Base-by-base conservation (phyloP, 2,888 invertebrate genomes). In the Agelastica alni region DNA sequence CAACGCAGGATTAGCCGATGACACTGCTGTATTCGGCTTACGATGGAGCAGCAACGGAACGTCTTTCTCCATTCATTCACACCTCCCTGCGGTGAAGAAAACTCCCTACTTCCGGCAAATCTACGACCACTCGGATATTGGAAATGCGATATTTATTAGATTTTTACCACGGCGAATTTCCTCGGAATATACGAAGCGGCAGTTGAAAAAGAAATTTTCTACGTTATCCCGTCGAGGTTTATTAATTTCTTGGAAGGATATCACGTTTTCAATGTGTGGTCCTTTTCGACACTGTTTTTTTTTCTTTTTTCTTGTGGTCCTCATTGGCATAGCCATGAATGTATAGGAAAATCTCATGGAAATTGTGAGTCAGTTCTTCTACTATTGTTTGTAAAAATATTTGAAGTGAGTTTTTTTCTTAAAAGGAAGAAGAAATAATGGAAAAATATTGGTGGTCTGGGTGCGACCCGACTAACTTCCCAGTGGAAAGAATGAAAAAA, bases 81-180 rank as follows among this genome's bases (percentile, higher is more conserved):
- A 61, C 59, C 60, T 56, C 60, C 60, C 62, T 52, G 59, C 57
- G 61, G 61, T 59, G 56, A 43, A 36, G 34, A 22, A 45, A 45
- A 14, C 45, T 18, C 45, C 45, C 45, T 22, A 65, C 64, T 66
- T 69, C 69, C 69, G 69, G 66, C 61, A 63, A 66, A 67, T 62
- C 55, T 56, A 62, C 59, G 64, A 58, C 64, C 63, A 62, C 63
- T 64, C 71, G 73, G 73, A 73, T 73, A 73, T 73, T 73, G 73
- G 71, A 72, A 72, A 72, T 71, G 67, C 61, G 73, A 73, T 74
- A 73, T 72, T 72, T 73, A 73, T 72, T 72, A 71, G 70, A 71
- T 70, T 71, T 71, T 71, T 71, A 71, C 68, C 66, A 66, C 66
- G 64, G 60, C 65, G 69, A 71, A 71, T 71, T 71, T 70, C 69